Evolutionary conservation across 2,888 invertebrate genomes (phyloP).

Genomic region (Leucophenga maculata): DNA sequence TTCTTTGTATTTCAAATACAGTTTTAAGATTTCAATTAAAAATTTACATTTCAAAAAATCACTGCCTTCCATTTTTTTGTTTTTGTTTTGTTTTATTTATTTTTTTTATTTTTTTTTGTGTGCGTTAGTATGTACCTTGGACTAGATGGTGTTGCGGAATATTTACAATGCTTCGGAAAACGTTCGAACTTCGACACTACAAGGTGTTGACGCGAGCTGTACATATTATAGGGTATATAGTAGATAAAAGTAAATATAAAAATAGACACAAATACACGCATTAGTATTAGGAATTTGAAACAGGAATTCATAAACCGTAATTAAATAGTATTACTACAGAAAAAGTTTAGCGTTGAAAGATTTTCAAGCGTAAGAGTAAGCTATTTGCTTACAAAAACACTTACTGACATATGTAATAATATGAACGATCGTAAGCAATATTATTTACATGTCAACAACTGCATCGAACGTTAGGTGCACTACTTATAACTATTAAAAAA

Average conservation of each 20-base stretch:
- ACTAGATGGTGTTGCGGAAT: conserved; percentile 60
- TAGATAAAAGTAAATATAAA: neutral
- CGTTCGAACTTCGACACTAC: neutral
- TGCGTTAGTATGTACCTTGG: conserved; percentile 43
- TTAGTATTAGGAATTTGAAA: neutral
- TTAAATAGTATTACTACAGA: no score
- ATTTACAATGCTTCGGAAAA: conserved; percentile 46
- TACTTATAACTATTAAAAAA: neutral
- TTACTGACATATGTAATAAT: no score
- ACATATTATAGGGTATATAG: neutral
- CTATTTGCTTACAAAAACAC: no score
- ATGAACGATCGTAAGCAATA: no score
- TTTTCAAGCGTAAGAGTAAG: no score
- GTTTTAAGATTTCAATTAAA: no score
- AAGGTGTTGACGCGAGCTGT: neutral
- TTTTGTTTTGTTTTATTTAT: neutral
- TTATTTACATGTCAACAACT: no score
- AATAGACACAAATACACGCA: neutral
- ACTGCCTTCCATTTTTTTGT: neutral
- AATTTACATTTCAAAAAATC: no score
- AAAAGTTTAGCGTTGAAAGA: no score
- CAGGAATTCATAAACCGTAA: neutral
- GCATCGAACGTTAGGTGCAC: no score
- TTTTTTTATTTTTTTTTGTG: neutral
- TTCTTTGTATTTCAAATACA: no score